phyloP scores from a whole-genome alignment of 2,113 vertebrate genomes.

The Pachyramphus minor region DNA sequence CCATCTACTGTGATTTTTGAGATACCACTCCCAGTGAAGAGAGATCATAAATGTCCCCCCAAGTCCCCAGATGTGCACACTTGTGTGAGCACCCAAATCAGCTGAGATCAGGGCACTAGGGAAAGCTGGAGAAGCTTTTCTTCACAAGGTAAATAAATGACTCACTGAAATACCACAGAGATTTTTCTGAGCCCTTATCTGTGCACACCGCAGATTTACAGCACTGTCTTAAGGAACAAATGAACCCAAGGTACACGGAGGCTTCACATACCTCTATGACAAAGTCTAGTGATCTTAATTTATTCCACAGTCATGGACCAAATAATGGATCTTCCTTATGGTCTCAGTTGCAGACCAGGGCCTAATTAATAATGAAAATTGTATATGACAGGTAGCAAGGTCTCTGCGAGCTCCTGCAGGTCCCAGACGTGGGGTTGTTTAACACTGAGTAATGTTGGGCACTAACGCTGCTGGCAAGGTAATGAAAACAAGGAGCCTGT shows the following conservation, averaged over 20 bases:
- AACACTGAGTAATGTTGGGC: neutral
- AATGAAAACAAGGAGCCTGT: neutral
- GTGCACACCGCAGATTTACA: neutral
- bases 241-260: neutral
- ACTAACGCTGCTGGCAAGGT: neutral
- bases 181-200: neutral
- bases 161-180: neutral
- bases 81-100: neutral
- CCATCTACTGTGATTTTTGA: neutral
- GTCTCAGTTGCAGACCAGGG: neutral
- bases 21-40: neutral
- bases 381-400: neutral
- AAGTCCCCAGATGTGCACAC: accelerated
- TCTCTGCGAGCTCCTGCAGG: neutral
- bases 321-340: neutral
- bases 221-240: neutral
- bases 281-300: neutral
- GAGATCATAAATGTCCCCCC: neutral
- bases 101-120: neutral
- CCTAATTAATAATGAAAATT: neutral
- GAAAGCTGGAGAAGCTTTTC: neutral
- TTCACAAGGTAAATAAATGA: neutral
- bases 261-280: neutral
- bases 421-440: neutral
- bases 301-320: neutral